phyloP scores from a whole-genome alignment of 2,888 invertebrate species.

The Caenorhabditis becei region DNA sequence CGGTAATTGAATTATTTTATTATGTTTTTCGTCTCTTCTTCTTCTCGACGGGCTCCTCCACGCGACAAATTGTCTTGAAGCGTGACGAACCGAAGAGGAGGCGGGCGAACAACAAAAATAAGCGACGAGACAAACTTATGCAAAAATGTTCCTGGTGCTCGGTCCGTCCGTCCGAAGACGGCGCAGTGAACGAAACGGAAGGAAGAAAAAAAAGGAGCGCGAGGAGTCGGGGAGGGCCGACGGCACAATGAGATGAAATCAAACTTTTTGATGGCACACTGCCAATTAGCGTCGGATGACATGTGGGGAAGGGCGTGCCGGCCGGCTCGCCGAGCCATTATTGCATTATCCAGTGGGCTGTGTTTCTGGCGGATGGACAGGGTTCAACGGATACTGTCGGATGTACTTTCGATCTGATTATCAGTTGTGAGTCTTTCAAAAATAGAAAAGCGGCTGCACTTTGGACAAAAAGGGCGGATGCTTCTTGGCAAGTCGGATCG shows the following conservation, averaged over 20 bases:
- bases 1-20: constrained; percentile 57
- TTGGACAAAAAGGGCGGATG: background rate
- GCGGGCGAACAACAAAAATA: constrained; percentile 34
- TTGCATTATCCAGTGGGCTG: constrained; percentile 15
- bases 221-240: constrained; percentile 6
- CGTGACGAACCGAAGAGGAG: constrained; percentile 8
- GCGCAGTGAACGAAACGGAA: constrained; percentile 7
- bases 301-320: constrained; percentile 15
- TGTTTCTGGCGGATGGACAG: background rate
- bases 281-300: constrained; percentile 49
- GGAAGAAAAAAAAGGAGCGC: constrained; percentile 22
- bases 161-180: background rate
- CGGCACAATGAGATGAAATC: constrained; percentile 45
- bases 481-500: no score
- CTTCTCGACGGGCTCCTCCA: constrained; percentile 13
- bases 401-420: background rate
- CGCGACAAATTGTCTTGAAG: constrained; percentile 22
- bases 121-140: constrained; percentile 32
- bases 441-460: background rate
- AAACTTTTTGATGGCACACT: constrained; percentile 57
- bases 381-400: background rate
- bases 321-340: constrained; percentile 1
- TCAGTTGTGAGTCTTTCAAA: no score
- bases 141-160: constrained; percentile 35
- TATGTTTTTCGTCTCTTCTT: constrained; percentile 33